Conservation (phyloP, 2,797 vertebrate genomes). For the Sarcoramphus papa region DNA sequence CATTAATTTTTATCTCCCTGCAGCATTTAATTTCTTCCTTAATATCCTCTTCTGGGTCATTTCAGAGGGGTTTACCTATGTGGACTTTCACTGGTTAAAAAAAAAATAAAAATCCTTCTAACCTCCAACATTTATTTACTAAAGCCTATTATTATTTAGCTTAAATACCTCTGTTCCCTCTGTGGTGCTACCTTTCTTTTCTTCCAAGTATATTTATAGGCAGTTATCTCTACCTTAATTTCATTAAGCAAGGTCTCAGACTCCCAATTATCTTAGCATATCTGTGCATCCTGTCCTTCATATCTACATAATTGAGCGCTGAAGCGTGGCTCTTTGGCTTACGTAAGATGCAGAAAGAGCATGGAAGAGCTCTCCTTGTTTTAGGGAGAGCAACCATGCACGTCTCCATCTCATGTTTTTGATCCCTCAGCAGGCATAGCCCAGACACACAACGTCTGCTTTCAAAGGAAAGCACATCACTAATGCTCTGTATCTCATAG, state of each 20-base stretch:
- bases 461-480: not conserved
- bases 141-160: not conserved
- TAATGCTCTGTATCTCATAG: not conserved
- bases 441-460: not conserved
- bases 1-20: not conserved
- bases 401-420: not conserved
- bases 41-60: not conserved
- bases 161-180: not conserved
- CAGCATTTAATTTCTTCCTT: not conserved
- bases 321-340: not conserved
- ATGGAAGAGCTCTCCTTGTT: not conserved
- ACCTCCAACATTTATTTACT: not conserved
- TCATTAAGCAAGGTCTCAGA: slow-evolving; percentile 9
- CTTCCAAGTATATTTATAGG: not conserved
- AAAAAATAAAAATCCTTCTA: not conserved
- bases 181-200: not conserved
- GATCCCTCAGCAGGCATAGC: not conserved
- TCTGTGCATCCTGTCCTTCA: not conserved
- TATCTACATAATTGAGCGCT: not conserved
- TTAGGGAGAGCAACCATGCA: not conserved
- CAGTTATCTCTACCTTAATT: not conserved
- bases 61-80: not conserved
- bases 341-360: not conserved
- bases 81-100: not conserved
- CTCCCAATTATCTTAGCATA: not conserved